Percentiles rank a stretch among this genome's conserved stretches.
Evolutionary conservation across 35 echinoderm and acorn worm genomes (phyloP).

Genomic region (Acanthaster planci): DNA sequence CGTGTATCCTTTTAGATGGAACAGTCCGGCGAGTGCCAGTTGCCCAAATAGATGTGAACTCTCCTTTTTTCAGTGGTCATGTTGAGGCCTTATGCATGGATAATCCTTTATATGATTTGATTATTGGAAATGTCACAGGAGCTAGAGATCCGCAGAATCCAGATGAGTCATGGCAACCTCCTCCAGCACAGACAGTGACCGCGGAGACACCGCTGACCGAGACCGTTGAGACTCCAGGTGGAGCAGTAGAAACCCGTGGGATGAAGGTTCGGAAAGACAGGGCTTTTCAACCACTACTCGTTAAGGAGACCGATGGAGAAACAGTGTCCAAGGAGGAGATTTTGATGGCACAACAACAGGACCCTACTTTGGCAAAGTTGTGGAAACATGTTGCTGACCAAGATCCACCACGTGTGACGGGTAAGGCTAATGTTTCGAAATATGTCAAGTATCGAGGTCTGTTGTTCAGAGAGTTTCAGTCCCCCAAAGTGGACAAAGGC

Average conservation of each 20-base stretch:
- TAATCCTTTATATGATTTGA: conserved; percentile 70
- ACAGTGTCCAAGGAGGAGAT: conserved; percentile 10
- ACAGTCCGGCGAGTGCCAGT: conserved; percentile 56
- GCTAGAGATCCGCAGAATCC: conserved; percentile 61
- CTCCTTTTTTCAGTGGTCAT: conserved; percentile 67
- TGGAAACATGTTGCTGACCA: background rate
- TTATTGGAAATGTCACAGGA: conserved; percentile 70
- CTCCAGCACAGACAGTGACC: too few relatives aligned
- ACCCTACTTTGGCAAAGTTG: background rate
- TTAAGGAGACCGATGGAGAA: background rate
- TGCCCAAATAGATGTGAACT: conserved; percentile 55
- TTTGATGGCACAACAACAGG: background rate
- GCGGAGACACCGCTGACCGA: conserved; percentile 1
- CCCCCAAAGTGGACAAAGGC: background rate
- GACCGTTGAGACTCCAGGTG: background rate
- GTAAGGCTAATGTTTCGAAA: background rate
- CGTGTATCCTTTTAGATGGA: conserved; percentile 71
- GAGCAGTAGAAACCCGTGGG: conserved; percentile 16
- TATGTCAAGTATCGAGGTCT: too few relatives aligned
- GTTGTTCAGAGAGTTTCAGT: too few relatives aligned
- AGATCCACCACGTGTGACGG: background rate
- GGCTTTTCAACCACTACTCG: conserved; percentile 2
- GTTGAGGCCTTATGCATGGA: conserved; percentile 68
- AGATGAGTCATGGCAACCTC: conserved; percentile 58
- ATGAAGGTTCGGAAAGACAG: background rate